Percentiles rank a stretch among this genome's conserved stretches.
phyloP scores from a whole-genome alignment of 2,797 vertebrate species.

The Lates japonicus region DNA sequence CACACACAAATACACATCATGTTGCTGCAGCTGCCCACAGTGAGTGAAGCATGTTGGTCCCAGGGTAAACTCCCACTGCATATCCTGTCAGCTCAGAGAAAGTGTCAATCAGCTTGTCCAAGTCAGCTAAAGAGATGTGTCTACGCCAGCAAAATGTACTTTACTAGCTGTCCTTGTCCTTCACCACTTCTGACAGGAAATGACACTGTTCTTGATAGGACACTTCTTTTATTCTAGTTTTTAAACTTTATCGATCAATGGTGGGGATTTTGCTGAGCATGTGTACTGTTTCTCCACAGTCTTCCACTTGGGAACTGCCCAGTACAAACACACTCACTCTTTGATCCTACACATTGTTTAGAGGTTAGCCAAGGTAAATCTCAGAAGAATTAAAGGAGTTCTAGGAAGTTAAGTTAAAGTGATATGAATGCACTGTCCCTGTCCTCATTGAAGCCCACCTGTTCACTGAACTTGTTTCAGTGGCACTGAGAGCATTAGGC shows the following conservation, averaged over 20 bases:
- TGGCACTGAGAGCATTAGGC: neutral
- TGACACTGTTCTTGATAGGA: conserved; percentile 16
- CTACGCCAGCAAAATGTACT: conserved; percentile 51
- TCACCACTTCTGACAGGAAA: conserved; percentile 44
- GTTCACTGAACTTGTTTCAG: neutral
- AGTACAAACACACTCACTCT: conserved; percentile 22
- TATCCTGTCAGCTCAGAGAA: conserved; percentile 74
- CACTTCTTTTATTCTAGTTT: conserved; percentile 32
- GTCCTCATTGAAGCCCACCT: neutral
- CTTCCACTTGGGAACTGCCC: conserved; percentile 9
- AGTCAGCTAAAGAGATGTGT: conserved; percentile 71
- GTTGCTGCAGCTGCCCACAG: conserved; percentile 37
- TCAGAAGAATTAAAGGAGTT: neutral
- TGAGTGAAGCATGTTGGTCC: conserved; percentile 56
- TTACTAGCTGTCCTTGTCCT: conserved; percentile 60
- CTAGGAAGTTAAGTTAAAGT: neutral
- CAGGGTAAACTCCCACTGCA: conserved; percentile 66
- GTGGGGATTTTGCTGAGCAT: conserved; percentile 31
- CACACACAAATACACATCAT: conserved; percentile 22
- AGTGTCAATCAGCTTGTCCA: conserved; percentile 74
- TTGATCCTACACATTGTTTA: conserved; percentile 11
- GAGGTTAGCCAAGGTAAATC: neutral
- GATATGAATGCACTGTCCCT: neutral
- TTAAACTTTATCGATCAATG: conserved; percentile 36
- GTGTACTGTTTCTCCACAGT: conserved; percentile 14